Conservation (phyloP, 2,888 invertebrate genomes). For the Lepidocyrtoides sp. region DNA sequence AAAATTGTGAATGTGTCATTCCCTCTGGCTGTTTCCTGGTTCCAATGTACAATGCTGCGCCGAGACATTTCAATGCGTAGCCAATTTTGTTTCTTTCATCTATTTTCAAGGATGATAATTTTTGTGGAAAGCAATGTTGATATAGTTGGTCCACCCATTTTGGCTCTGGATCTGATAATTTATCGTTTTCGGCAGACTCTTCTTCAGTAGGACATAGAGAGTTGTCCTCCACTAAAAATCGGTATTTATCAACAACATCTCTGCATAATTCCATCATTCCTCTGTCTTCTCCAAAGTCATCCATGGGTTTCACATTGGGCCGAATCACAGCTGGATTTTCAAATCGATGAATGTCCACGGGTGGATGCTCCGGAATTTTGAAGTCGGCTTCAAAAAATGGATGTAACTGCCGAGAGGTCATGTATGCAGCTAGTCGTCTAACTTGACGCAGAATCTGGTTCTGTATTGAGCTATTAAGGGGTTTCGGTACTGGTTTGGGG, state of each 20-base stretch:
- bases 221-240: slow-evolving; percentile 47
- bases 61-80: slow-evolving; percentile 80
- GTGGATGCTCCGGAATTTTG: slow-evolving; percentile 30
- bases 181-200: not conserved
- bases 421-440: not conserved
- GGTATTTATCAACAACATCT: slow-evolving; percentile 57
- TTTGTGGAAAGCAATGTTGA: slow-evolving; percentile 67
- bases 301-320: slow-evolving; percentile 47
- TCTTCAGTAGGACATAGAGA: slow-evolving; percentile 47
- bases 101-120: slow-evolving; percentile 67
- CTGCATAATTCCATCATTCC: slow-evolving; percentile 48
- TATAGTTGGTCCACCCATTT: slow-evolving; percentile 66
- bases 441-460: not conserved
- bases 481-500: slow-evolving; percentile 18
- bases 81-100: slow-evolving; percentile 71
- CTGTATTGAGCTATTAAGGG: not conserved
- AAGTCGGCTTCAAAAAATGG: slow-evolving; percentile 38
- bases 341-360: not conserved
- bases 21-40: slow-evolving; percentile 62
- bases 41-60: slow-evolving; percentile 64
- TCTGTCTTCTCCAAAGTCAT: slow-evolving; percentile 38
- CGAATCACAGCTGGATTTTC: slow-evolving; percentile 44
- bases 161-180: not conserved
- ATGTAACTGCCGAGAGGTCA: not conserved
- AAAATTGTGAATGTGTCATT: slow-evolving; percentile 61